Evolutionary conservation across 2,797 vertebrate species (phyloP), one percentile per base, ranked within the genome.

Genomic region (Fistularia tabacaria): DNA sequence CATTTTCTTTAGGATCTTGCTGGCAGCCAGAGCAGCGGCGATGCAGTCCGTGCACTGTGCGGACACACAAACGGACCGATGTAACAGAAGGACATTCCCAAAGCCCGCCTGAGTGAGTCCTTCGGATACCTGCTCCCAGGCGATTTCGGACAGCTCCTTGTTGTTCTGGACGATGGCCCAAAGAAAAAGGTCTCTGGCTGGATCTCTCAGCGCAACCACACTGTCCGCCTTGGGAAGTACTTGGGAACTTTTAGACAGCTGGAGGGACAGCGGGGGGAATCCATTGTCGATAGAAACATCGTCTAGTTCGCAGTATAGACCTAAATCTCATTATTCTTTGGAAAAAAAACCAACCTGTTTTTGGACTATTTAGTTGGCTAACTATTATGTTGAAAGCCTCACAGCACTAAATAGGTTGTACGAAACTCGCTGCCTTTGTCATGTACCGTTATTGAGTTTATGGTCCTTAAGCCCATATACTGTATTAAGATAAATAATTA

Each of bases 81-180:
- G 4, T 7, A 50, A 54, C 14, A 54, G 25, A 36, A 9, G 1
- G 6, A 9, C 7, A 15, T 9, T 10, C 36, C 38, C 52, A 0
- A 49, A 38, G n/a, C 10, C n/a, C 14, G 3, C 25, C 25, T 25
- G 25, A 3, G 6, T 14, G 7, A 9, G 7, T 37, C 39, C 36
- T 54, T 41, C 11, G 1, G 46, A 77, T 87, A 99, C 97, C 93
- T 98, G 93, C 11, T 93, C 88, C 97, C 97, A 99, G 63, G 92
- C 88, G 39, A 97, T 95, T 37, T 93, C 92, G 10, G 95, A 89
- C 85, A 99, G 81, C 51, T 97, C 91, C 71, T 57, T 91, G 40
- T 87, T 92, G 80, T 92, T 95, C 86, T 98, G 95, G 9, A 99
- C 76, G 0, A 98, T 62, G 10, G 94, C 92, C 97, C 97, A 99